A percentile compares a stretch with the other conserved stretches of the same genome.
Evolutionary conservation across 1,140 invertebrate genomes (phyloP).

Genomic region (Papilio dardanus): DNA sequence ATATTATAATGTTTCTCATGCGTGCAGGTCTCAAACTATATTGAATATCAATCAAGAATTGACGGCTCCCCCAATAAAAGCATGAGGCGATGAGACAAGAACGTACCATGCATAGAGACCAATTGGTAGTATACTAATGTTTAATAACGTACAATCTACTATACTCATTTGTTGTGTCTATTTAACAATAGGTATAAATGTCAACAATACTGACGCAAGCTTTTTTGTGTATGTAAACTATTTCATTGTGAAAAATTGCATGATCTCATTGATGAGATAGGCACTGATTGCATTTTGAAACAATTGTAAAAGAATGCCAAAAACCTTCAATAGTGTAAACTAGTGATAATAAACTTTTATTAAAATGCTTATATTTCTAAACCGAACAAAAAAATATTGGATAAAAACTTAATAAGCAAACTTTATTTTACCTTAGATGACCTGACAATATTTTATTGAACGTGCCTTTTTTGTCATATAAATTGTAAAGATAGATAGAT

Average conservation of each 20-base stretch:
- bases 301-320: too few relatives aligned
- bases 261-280: neutral
- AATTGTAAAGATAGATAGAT: too few relatives aligned
- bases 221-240: slow-evolving; percentile 11
- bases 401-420: too few relatives aligned
- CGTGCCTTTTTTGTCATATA: too few relatives aligned
- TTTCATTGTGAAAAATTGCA: neutral
- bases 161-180: slow-evolving; percentile 9
- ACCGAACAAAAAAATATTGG: too few relatives aligned
- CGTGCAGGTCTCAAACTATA: slow-evolving; percentile 9
- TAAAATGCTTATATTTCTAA: too few relatives aligned
- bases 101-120: slow-evolving; percentile 50
- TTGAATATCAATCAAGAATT: slow-evolving; percentile 30
- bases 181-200: slow-evolving; percentile 11
- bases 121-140: slow-evolving; percentile 51
- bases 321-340: too few relatives aligned
- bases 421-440: too few relatives aligned
- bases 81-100: slow-evolving; percentile 22
- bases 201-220: neutral
- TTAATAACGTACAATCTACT: slow-evolving; percentile 7
- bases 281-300: too few relatives aligned
- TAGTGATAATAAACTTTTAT: too few relatives aligned
- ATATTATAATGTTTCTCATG: neutral
- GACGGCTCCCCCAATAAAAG: slow-evolving; percentile 30
- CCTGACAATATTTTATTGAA: too few relatives aligned